phyloP scores from a whole-genome alignment of 2,113 vertebrate species.

The Corydoras maculifer region DNA sequence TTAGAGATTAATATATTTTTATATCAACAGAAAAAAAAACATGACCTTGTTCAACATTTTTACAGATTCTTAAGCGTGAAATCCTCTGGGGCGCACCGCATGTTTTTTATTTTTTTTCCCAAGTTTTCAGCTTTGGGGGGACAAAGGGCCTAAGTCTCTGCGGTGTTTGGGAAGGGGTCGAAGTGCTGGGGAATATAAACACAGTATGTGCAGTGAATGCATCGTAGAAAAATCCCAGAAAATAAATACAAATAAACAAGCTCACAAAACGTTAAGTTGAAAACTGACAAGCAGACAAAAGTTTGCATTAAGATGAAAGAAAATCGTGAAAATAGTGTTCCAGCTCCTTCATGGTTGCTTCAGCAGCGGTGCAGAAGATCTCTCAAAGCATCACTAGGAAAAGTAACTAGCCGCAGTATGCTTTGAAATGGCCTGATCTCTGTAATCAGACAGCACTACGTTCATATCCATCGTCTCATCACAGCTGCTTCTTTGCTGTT shows the following conservation, averaged over 20 bases:
- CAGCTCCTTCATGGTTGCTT: constrained; percentile 58
- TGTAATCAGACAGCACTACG: constrained; percentile 15
- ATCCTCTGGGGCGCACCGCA: constrained; percentile 71
- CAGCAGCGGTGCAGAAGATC: constrained; percentile 56
- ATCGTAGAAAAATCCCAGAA: constrained; percentile 42
- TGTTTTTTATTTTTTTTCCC: constrained; percentile 68
- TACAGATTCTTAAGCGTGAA: constrained; percentile 79
- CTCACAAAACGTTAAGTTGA: constrained; percentile 7
- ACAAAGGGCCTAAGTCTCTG: constrained; percentile 55
- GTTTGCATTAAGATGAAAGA: constrained; percentile 30
- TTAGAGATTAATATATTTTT: constrained; percentile 84
- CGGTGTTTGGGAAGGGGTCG: constrained; percentile 63
- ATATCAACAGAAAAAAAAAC: constrained; percentile 70
- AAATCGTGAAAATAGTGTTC: constrained; percentile 40
- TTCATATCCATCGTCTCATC: constrained; percentile 14
- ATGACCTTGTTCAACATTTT: constrained; percentile 82
- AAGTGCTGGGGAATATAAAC: constrained; percentile 58
- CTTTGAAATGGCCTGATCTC: constrained; percentile 8
- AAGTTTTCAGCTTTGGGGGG: constrained; percentile 66
- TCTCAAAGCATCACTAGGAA: constrained; percentile 53
- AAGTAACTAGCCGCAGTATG: constrained; percentile 45
- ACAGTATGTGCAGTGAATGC: constrained; percentile 53
- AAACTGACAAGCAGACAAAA: constrained; percentile 18
- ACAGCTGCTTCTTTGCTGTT: constrained; percentile 7
- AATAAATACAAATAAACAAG: constrained; percentile 33